Evolutionary conservation across 92 coral and sea anemone species (phyloP).

Genomic region (Bergia sp.): DNA sequence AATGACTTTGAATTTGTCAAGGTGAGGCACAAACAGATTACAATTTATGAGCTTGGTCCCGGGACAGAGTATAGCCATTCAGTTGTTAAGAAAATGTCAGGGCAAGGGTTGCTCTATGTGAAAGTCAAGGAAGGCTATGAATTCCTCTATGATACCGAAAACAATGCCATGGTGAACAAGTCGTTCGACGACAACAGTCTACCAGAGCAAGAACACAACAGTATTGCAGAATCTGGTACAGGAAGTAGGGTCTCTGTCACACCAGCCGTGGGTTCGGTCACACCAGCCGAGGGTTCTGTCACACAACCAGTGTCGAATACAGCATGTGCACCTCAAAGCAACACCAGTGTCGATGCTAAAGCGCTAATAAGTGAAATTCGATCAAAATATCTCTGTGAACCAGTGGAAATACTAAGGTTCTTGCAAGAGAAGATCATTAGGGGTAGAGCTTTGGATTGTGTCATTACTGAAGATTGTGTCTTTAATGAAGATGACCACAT

Average conservation of each 20-base stretch:
- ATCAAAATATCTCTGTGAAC: not conserved
- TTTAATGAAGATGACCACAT: not conserved
- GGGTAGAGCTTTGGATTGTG: conserved; percentile 29
- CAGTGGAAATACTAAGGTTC: conserved; percentile 28
- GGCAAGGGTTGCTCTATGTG: conserved; percentile 49
- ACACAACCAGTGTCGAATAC: not conserved
- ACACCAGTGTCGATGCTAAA: not conserved
- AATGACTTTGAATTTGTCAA: conserved; percentile 39
- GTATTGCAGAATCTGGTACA: not conserved
- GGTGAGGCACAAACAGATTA: conserved; percentile 32
- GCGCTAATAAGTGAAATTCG: not conserved
- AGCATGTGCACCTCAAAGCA: not conserved
- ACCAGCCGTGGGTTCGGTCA: not conserved
- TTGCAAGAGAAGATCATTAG: conserved; percentile 8
- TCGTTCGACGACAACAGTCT: not conserved
- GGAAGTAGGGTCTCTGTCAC: not conserved
- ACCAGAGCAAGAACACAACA: not conserved
- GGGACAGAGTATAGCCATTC: conserved; percentile 53
- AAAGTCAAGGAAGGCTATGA: conserved; percentile 49
- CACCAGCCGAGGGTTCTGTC: not conserved
- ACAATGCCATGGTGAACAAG: conserved; percentile 14
- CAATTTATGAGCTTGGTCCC: conserved; percentile 21
- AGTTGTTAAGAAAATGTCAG: conserved; percentile 48
- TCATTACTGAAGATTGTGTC: too few species aligned
- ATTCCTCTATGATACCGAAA: conserved; percentile 40